These are phyloP conservation scores for Eristalis tenax DNA, from an alignment of 2,888 invertebrate species.

Conservation along the genomic window DNA sequence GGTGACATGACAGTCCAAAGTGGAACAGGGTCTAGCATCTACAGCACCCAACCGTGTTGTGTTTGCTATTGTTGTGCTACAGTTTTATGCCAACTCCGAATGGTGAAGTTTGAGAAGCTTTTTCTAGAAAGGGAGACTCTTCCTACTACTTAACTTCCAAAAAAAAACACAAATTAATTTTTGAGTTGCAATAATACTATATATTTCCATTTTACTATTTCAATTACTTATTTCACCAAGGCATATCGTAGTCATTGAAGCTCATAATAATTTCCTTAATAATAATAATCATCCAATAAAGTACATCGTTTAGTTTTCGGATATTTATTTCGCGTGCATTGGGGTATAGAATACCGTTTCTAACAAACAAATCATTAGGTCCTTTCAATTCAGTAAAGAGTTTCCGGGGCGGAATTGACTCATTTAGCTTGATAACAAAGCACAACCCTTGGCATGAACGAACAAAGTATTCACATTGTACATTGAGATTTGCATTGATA, in stretches of 20 bases:
- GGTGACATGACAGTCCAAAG: no score
- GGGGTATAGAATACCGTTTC: constrained; percentile 38
- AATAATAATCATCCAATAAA: constrained; percentile 71
- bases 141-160: no score
- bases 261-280: constrained; percentile 65
- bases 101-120: no score
- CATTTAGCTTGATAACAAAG: neutral
- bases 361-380: constrained; percentile 53
- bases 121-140: no score
- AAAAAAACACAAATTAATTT: no score
- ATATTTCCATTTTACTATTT: no score
- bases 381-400: constrained; percentile 55
- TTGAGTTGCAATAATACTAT: no score
- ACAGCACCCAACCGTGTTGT: no score
- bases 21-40: no score
- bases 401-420: constrained; percentile 40
- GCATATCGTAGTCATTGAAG: constrained; percentile 56
- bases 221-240: neutral
- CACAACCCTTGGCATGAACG: neutral
- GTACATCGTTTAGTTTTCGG: constrained; percentile 63
- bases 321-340: constrained; percentile 50
- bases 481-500: neutral
- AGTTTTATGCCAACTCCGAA: no score
- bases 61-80: no score
- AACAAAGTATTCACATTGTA: neutral